Conservation (phyloP, 2,797 vertebrate species). For the Lutjanus campechanus region DNA sequence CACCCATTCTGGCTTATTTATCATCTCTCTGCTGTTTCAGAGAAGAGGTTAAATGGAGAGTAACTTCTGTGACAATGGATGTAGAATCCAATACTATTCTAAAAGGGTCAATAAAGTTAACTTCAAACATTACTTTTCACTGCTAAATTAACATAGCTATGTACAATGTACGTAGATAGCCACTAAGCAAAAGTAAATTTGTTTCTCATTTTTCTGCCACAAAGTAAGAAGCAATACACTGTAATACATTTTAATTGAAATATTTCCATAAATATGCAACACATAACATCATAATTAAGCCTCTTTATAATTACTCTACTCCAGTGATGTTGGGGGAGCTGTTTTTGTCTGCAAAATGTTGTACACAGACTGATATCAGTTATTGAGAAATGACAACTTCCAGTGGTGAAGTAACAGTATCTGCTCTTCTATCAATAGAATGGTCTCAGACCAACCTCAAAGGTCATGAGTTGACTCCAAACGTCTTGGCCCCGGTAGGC, state of each 20-base stretch:
- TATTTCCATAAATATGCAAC: background rate
- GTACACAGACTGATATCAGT: conserved; percentile 48
- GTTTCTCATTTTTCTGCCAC: background rate
- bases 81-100: background rate
- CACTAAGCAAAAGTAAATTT: background rate
- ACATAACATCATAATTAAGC: background rate
- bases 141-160: background rate
- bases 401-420: conserved; percentile 77
- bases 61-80: conserved; percentile 1
- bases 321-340: conserved; percentile 10
- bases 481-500: conserved; percentile 70
- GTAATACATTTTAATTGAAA: background rate
- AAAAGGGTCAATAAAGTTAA: background rate
- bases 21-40: conserved; percentile 13
- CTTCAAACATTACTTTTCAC: background rate
- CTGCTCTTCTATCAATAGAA: conserved; percentile 76
- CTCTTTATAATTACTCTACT: conserved; percentile 8
- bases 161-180: background rate
- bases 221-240: background rate
- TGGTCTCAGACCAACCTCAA: conserved; percentile 72
- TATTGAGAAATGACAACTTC: conserved; percentile 79
- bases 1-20: conserved; percentile 16
- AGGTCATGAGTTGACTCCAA: conserved; percentile 78
- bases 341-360: background rate
- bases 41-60: conserved; percentile 26